These are phyloP conservation scores for Athalia circularis DNA, from an alignment of 2,888 invertebrate species.

Conservation along the genomic window DNA sequence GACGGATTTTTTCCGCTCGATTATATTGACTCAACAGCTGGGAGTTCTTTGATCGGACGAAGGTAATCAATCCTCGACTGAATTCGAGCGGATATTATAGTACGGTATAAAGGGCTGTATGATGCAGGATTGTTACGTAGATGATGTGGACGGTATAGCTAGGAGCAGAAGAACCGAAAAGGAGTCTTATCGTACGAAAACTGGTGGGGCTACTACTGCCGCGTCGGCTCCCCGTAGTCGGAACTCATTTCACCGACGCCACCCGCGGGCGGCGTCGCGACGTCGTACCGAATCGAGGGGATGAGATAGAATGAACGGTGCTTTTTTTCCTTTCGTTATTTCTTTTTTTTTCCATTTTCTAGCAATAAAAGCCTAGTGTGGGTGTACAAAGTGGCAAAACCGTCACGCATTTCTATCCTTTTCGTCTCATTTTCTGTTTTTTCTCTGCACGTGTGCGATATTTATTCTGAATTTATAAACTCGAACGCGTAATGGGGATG, in stretches of 20 bases:
- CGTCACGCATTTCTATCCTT: no score
- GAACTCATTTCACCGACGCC: conserved; percentile 35
- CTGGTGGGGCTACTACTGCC: not conserved
- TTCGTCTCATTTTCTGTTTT: no score
- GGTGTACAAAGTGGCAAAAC: no score
- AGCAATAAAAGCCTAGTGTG: no score
- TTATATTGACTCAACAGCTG: not conserved
- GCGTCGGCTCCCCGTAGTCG: conserved; percentile 16
- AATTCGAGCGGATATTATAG: not conserved
- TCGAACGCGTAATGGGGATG: no score
- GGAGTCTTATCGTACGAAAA: conserved; percentile 18
- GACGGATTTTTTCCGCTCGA: not conserved
- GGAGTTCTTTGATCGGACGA: conserved; percentile 13
- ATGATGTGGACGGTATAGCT: not conserved
- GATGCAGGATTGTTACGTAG: not conserved
- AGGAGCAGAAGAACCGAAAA: not conserved
- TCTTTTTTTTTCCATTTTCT: not conserved
- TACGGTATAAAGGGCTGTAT: not conserved
- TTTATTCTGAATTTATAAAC: no score
- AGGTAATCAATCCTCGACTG: conserved; percentile 22
- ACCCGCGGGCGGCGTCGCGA: conserved; percentile 13
- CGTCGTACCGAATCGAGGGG: not conserved
- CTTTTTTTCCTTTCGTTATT: not conserved
- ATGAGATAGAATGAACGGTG: conserved; percentile 9
- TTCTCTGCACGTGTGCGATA: no score